phyloP scores from a whole-genome alignment of 2,113 vertebrate genomes.

The Nerophis lumbriciformis region DNA sequence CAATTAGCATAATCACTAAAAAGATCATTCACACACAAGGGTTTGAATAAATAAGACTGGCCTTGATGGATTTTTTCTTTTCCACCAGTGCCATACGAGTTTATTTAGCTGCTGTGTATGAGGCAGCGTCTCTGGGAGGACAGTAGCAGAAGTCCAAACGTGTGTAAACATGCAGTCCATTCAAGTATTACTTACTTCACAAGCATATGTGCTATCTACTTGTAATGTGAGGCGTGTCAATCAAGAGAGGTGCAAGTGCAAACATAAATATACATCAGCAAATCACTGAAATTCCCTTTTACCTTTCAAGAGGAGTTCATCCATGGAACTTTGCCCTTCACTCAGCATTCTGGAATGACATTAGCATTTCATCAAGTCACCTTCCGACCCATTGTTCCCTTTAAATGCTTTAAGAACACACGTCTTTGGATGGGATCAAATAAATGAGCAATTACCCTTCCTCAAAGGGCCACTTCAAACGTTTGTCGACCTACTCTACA shows the following conservation, averaged over 20 bases:
- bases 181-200: constrained; percentile 4
- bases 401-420: constrained; percentile 4
- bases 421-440: constrained; percentile 1
- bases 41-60: neutral
- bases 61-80: neutral
- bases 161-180: neutral
- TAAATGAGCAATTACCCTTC: constrained; percentile 8
- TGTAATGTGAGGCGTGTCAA: constrained; percentile 20
- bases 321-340: constrained; percentile 1
- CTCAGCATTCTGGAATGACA: neutral
- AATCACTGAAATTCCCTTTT: neutral
- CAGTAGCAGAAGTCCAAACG: neutral
- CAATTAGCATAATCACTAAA: too few species aligned
- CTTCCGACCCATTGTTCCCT: constrained; percentile 1
- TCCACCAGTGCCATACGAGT: constrained; percentile 6
- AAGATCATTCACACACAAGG: neutral
- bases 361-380: constrained; percentile 8
- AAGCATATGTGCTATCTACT: constrained; percentile 16
- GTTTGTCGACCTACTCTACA: neutral
- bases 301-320: constrained; percentile 17
- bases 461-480: constrained; percentile 1
- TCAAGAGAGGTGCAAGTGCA: constrained; percentile 19
- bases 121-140: constrained; percentile 21
- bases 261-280: constrained; percentile 11
- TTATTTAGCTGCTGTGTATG: constrained; percentile 28